These are phyloP conservation scores for Pedionomus torquatus DNA, from an alignment of 2,113 vertebrate species.

Conservation along the genomic window DNA sequence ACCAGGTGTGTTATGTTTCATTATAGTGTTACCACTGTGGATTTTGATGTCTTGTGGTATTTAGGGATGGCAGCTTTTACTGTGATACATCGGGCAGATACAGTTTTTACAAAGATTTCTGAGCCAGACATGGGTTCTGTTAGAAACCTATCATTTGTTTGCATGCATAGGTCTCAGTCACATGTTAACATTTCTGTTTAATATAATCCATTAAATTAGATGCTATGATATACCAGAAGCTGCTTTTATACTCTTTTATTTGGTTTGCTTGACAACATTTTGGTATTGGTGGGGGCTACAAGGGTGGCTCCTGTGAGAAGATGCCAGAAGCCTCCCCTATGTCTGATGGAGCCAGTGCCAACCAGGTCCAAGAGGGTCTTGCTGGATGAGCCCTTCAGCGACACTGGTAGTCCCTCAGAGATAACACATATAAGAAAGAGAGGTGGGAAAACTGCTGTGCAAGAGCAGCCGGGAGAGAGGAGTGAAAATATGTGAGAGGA, in stretches of 20 bases:
- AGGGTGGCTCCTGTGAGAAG: neutral
- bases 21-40: neutral
- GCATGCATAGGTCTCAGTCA: neutral
- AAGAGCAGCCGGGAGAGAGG: neutral
- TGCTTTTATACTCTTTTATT: neutral
- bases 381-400: neutral
- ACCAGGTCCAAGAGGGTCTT: neutral
- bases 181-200: neutral
- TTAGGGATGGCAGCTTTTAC: neutral
- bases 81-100: neutral
- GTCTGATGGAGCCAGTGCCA: neutral
- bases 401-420: neutral
- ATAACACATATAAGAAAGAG: neutral
- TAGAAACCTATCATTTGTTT: neutral
- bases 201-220: neutral
- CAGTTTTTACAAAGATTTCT: neutral
- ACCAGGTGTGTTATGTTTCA: neutral
- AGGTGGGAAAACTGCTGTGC: accelerated
- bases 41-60: neutral
- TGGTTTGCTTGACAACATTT: neutral
- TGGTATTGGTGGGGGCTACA: neutral
- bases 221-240: neutral
- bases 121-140: neutral
- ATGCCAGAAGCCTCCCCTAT: neutral
- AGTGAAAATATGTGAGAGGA: neutral